phyloP scores from a whole-genome alignment of 2,113 vertebrate species.

The Pristiophorus japonicus region DNA sequence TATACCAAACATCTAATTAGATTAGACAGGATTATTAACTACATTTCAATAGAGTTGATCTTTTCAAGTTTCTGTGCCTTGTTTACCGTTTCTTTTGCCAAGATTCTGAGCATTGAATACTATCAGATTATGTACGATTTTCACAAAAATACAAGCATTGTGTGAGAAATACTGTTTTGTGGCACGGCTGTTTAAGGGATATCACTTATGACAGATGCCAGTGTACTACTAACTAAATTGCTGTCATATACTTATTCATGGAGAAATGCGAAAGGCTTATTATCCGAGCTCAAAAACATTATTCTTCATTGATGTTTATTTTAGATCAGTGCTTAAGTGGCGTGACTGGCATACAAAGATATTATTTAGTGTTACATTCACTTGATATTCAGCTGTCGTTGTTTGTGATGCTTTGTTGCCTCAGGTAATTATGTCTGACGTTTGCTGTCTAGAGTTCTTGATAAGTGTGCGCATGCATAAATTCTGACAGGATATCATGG shows the following conservation, averaged over 20 bases:
- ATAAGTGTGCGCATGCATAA: constrained; percentile 38
- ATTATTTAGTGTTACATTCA: constrained; percentile 37
- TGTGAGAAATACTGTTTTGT: background rate
- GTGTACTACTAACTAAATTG: constrained; percentile 20
- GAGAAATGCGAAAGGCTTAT: constrained; percentile 35
- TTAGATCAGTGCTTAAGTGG: constrained; percentile 37
- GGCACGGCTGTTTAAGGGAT: background rate
- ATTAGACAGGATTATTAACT: background rate
- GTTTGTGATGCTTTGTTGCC: constrained; percentile 37
- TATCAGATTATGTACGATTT: background rate
- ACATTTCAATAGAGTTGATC: constrained; percentile 17
- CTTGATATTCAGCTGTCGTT: constrained; percentile 35
- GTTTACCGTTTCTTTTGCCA: background rate
- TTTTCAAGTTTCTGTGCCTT: background rate
- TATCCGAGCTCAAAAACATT: constrained; percentile 34
- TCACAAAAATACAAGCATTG: background rate
- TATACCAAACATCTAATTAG: background rate
- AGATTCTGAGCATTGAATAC: background rate
- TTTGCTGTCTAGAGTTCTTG: constrained; percentile 38
- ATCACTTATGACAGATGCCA: constrained; percentile 23
- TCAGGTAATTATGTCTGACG: constrained; percentile 38
- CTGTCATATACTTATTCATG: constrained; percentile 35
- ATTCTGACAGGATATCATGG: constrained; percentile 38
- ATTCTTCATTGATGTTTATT: constrained; percentile 38
- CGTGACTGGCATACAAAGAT: constrained; percentile 38